Percentiles rank a stretch among this genome's conserved stretches.
phyloP scores from a whole-genome alignment of 2,113 vertebrate genomes.

The Periophthalmus modestus region DNA sequence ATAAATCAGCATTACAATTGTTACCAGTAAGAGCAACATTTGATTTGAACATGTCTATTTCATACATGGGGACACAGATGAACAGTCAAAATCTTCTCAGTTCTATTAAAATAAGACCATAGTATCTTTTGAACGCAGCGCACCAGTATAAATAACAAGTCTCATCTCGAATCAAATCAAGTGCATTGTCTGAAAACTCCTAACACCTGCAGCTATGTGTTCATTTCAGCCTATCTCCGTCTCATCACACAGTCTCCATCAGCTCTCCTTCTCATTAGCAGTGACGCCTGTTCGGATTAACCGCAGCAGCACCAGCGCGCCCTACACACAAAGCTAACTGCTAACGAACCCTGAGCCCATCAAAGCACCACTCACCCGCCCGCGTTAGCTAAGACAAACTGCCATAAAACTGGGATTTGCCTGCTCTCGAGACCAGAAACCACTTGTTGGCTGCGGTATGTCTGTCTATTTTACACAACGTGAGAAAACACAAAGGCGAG shows the following conservation, averaged over 20 bases:
- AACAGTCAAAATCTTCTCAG: no score
- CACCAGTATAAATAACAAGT: not conserved
- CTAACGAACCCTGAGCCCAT: conserved; percentile 47
- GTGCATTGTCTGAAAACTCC: not conserved
- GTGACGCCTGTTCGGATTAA: conserved; percentile 70
- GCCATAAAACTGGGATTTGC: conserved; percentile 61
- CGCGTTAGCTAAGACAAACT: conserved; percentile 60
- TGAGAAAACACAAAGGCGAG: conserved; percentile 20
- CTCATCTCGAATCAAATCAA: not conserved
- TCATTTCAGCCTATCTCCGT: not conserved
- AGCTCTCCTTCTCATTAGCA: conserved; percentile 66
- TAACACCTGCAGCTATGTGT: not conserved
- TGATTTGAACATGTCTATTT: no score
- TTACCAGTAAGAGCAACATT: no score
- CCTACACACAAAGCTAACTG: conserved; percentile 4
- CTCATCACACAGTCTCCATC: conserved; percentile 44
- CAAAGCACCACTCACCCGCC: conserved; percentile 52
- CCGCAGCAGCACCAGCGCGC: conserved; percentile 15
- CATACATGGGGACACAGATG: no score
- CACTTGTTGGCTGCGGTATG: conserved; percentile 30
- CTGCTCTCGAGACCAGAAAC: conserved; percentile 56
- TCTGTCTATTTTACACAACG: conserved; percentile 16
- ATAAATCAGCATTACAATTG: no score
- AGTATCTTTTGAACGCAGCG: not conserved
- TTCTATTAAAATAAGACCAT: not conserved